A percentile compares a stretch with the other conserved stretches of the same genome.
phyloP scores from a whole-genome alignment of 2,113 vertebrate genomes.

The Drymodes brunneopygia region DNA sequence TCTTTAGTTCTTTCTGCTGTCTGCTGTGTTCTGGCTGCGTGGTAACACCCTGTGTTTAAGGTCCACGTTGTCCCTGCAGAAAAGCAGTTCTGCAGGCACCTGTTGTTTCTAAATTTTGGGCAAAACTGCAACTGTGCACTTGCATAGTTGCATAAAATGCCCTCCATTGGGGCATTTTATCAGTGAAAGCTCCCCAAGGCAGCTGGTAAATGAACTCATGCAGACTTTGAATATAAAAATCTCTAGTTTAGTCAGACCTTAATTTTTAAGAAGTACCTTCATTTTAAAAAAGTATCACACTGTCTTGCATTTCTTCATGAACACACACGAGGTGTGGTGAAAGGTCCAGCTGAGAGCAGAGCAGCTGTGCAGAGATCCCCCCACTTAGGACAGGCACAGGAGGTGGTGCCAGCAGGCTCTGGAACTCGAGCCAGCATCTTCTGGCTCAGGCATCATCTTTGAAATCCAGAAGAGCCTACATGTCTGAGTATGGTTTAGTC shows the following conservation, averaged over 20 bases:
- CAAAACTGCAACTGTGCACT: background rate
- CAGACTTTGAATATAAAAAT: background rate
- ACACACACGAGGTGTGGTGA: accelerated
- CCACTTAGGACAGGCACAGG: accelerated
- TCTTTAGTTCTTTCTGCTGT: background rate
- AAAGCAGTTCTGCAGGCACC: background rate
- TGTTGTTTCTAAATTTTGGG: background rate
- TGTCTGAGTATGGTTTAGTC: background rate
- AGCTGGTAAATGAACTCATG: background rate
- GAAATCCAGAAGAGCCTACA: background rate
- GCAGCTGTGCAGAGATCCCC: background rate
- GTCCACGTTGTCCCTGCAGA: background rate
- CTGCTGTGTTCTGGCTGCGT: background rate
- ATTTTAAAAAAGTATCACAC: accelerated
- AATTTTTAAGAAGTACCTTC: background rate
- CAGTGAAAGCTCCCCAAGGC: background rate
- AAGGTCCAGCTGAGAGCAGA: background rate
- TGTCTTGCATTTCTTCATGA: background rate
- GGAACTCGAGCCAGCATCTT: background rate
- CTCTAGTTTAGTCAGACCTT: background rate
- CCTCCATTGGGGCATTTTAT: background rate
- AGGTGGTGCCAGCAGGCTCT: background rate
- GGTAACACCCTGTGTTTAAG: background rate
- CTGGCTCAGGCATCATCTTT: background rate
- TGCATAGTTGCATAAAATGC: background rate